A percentile compares a stretch with the other conserved stretches of the same genome.
phyloP scores from a whole-genome alignment of 2,888 invertebrate species.

The Heliconius ismenius region DNA sequence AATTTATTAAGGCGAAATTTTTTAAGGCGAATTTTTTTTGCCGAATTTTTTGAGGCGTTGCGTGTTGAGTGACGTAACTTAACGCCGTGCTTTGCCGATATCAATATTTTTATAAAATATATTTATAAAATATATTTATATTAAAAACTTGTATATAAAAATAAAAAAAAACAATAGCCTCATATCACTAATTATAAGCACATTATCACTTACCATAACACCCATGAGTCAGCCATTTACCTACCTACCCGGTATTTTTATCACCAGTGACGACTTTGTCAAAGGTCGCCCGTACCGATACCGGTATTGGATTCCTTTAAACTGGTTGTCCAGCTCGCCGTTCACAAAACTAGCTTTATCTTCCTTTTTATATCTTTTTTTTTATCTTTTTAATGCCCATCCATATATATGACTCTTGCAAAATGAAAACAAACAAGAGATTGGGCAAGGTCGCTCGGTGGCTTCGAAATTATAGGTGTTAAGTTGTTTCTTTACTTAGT shows the following conservation, averaged over 20 bases:
- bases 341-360: constrained; percentile 45
- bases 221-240: constrained; percentile 29
- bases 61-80: too few species aligned
- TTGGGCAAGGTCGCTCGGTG: constrained; percentile 32
- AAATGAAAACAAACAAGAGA: constrained; percentile 41
- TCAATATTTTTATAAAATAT: too few species aligned
- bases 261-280: constrained; percentile 49
- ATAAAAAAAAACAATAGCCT: not conserved
- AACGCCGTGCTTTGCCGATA: too few species aligned
- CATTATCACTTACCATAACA: constrained; percentile 2
- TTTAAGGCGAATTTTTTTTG: too few species aligned
- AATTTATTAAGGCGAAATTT: too few species aligned
- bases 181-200: not conserved
- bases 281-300: constrained; percentile 46
- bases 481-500: not conserved
- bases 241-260: constrained; percentile 36
- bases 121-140: not conserved
- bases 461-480: constrained; percentile 7
- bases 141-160: not conserved
- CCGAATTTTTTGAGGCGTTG: too few species aligned
- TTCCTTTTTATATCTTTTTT: constrained; percentile 38
- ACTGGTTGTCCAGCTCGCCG: constrained; percentile 49
- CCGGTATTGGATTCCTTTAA: constrained; percentile 50
- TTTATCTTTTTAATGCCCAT: constrained; percentile 47
- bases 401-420: constrained; percentile 52